phyloP scores from a whole-genome alignment of 2,113 vertebrate species.

The Archocentrus centrarchus region DNA sequence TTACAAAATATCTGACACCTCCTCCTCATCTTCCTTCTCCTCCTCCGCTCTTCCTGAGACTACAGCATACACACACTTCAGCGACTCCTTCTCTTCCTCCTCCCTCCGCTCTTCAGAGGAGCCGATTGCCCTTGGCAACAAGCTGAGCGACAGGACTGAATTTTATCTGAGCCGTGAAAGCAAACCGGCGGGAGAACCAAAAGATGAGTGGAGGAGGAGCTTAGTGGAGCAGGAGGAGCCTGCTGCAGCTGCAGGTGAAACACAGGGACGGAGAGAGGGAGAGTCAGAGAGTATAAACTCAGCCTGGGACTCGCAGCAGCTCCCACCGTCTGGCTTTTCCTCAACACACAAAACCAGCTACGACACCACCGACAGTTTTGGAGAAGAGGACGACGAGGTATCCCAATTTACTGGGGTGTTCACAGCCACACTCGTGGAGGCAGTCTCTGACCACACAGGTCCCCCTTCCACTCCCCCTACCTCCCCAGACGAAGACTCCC shows the following conservation, averaged over 20 bases:
- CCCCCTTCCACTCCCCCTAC: conserved; percentile 37
- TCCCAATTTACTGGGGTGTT: conserved; percentile 67
- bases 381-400: not conserved
- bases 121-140: conserved; percentile 26
- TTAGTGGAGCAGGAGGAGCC: conserved; percentile 67
- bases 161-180: conserved; percentile 48
- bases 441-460: conserved; percentile 62
- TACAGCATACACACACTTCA: conserved; percentile 9
- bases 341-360: not conserved
- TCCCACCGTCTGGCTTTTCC: conserved; percentile 1
- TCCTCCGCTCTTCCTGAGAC: conserved; percentile 7
- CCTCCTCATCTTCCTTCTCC: conserved; percentile 20
- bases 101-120: conserved; percentile 26
- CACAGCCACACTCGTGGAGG: conserved; percentile 76
- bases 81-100: conserved; percentile 18
- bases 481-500: conserved; percentile 73
- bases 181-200: conserved; percentile 38
- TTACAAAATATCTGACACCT: conserved; percentile 19
- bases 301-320: conserved; percentile 25
- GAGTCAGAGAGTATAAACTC: conserved; percentile 46
- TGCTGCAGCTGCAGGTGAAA: conserved; percentile 61
- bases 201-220: conserved; percentile 53
- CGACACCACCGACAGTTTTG: not conserved
- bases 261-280: conserved; percentile 21
- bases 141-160: conserved; percentile 44